Base-by-base conservation (phyloP, 2,797 vertebrate genomes). In the Xenops minutus region DNA sequence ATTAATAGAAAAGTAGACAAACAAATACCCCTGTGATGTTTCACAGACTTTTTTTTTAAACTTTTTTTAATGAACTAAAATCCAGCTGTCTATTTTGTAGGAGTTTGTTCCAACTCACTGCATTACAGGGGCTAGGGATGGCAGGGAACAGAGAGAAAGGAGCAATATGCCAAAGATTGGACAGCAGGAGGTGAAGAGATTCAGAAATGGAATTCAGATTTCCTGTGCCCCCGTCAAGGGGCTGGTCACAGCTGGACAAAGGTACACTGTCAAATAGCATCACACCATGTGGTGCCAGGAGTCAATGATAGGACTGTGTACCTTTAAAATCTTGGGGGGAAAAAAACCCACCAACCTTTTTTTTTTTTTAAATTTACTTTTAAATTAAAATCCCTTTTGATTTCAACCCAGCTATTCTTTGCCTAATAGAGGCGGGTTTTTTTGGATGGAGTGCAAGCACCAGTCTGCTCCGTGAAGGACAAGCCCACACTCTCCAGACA, bases 281-380 rank as follows among this genome's bases (percentile, higher is more conserved):
- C 55, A 39, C 39, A 72, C 14, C 24, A 8, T 12, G 32, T 51
- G n/a, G 15, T 64, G 26, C 10, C 62, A 81, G 12, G 12, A 26
- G 10, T 30, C 74, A 78, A 10, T 20, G 21, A 59, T 4, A 19
- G 8, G 37, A 55, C 18, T 0, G 0, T 5, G 15, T 14, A 46
- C 9, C 4, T 67, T 88, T 26, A 56, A 71, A 39, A 68, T 14
- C 4, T 24, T 36, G 4, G 9, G 16, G 8, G 9, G 5, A 6
- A 3, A 61, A 43, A 56, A 62, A 10, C 6, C 0, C 0, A 14
- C 3, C 41, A 55, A 8, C 7, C 4, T 41, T 34, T 4, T n/a
- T 41, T n/a, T 34, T 30, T 16, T 3, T 2, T 3, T 24, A 12
- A 52, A 54, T 39, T 10, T 39, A 29, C 34, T 12, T 4, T 18